Conservation (phyloP, 2,113 vertebrate species). For the Cathartes aura region DNA sequence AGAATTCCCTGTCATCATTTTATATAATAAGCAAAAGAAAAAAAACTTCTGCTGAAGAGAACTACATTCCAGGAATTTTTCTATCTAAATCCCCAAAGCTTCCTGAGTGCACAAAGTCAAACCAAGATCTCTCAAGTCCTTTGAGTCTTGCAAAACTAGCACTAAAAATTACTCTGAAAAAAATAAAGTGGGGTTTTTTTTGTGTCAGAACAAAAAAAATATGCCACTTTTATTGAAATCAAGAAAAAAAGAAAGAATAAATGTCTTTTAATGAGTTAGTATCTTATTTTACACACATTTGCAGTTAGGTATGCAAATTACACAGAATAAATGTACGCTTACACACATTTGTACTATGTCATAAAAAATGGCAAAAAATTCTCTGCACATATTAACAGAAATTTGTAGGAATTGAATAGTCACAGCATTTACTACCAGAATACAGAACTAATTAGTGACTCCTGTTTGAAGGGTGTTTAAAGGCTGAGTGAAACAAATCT, state of each 20-base stretch:
- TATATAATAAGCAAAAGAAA: not conserved
- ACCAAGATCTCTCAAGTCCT: not conserved
- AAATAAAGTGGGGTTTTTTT: not conserved
- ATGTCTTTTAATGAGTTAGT: not conserved
- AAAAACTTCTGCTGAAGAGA: not conserved
- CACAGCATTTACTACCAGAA: not conserved
- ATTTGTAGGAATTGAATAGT: not conserved
- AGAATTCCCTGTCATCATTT: not conserved
- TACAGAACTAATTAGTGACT: not conserved
- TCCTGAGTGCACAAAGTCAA: not conserved
- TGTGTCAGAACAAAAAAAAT: not conserved
- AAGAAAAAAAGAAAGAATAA: not conserved
- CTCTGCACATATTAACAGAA: not conserved
- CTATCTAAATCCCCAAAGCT: conserved; percentile 15
- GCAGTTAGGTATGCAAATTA: not conserved
- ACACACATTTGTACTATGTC: not conserved
- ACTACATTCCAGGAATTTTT: conserved; percentile 34
- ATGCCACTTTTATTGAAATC: not conserved
- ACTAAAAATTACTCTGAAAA: not conserved
- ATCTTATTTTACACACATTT: not conserved
- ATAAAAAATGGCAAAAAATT: not conserved
- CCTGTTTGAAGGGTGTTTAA: not conserved
- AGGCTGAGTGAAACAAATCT: not conserved
- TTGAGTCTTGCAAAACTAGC: conserved; percentile 2
- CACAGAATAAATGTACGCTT: not conserved